These are phyloP conservation scores for Acrossocheilus fasciatus DNA, from an alignment of 2,797 vertebrate species.

Conservation along the genomic window DNA sequence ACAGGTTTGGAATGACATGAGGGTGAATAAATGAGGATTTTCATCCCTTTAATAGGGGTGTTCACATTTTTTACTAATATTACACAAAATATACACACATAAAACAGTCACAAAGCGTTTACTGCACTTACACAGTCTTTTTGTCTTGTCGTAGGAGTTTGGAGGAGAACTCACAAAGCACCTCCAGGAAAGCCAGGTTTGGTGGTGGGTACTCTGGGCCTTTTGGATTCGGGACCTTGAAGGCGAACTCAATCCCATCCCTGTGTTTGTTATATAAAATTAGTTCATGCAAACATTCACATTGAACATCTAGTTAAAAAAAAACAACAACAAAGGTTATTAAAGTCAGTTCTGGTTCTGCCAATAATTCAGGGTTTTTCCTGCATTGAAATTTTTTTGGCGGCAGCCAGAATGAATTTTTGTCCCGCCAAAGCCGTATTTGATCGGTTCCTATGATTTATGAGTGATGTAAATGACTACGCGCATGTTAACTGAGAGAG, in stretches of 20 bases:
- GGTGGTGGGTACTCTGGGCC: constrained; percentile 94
- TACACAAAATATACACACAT: background rate
- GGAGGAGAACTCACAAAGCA: constrained; percentile 97
- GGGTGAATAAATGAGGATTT: background rate
- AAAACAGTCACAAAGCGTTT: background rate
- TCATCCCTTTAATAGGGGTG: background rate
- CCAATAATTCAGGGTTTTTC: background rate
- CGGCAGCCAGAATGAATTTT: too few relatives aligned
- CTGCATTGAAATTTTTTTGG: too few relatives aligned
- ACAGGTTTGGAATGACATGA: background rate
- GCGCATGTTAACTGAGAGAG: too few relatives aligned
- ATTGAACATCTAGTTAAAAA: background rate
- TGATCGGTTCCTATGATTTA: too few relatives aligned
- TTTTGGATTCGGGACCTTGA: constrained; percentile 97
- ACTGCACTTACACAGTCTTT: constrained; percentile 96
- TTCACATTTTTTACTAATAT: background rate
- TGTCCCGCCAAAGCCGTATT: too few relatives aligned
- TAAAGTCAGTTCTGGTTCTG: background rate
- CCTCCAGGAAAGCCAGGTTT: constrained; percentile 97
- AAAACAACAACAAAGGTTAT: background rate
- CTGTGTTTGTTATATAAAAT: constrained; percentile 70
- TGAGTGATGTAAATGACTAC: too few relatives aligned
- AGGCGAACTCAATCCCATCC: constrained; percentile 98
- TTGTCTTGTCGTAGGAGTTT: constrained; percentile 98
- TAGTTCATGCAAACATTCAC: background rate